Base-by-base conservation (phyloP, 2,888 invertebrate genomes). In the Palloptera scutellata region DNA sequence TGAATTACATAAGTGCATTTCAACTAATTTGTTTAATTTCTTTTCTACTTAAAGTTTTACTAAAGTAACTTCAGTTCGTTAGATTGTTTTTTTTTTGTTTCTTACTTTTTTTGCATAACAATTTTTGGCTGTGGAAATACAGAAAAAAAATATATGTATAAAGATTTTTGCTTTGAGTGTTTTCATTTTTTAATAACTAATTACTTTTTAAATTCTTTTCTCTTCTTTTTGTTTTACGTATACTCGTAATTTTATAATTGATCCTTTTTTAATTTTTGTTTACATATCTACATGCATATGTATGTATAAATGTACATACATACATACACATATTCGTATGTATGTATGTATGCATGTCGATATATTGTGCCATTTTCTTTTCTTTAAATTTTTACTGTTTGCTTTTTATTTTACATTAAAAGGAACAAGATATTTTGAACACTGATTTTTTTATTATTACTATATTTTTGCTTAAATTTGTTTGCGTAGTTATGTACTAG, bases 31-130 rank as follows among this genome's bases (percentile, higher is more conserved):
- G 45, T 48, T 48, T 51, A 41, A 53, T 42, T 63, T 53, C 13
- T 15, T 43, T 64, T 57, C n/a, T 58, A n/a, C 15, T 52, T 41
- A 12, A 15, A 43, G 13, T 48, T 61, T 30, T 40, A 45, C 58
- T 63, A 59, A 48, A 52, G 62, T 58, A 58, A 58, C 43, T 43
- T 48, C 58, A n/a, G 58, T 59, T 52, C 63, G 60, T n/a, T 19
- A 30, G 52, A 40, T 20, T 62, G 3, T 17, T 17, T 43, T 53
- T 15, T 30, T 53, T 58, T 62, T 40, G 3, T 67, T 59, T 30
- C 52, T 67, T 62, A 51, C 42, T 43, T 55, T 52, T 55, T 63
- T 55, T 63, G 30, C 54, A 63, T 45, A 63, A 45, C 63, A 43
- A 59, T 59, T 45, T 43, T 45, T 45, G 19, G 19, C 15, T 59